Conservation (phyloP, 2,113 vertebrate species). For the Pseudonaja textilis region DNA sequence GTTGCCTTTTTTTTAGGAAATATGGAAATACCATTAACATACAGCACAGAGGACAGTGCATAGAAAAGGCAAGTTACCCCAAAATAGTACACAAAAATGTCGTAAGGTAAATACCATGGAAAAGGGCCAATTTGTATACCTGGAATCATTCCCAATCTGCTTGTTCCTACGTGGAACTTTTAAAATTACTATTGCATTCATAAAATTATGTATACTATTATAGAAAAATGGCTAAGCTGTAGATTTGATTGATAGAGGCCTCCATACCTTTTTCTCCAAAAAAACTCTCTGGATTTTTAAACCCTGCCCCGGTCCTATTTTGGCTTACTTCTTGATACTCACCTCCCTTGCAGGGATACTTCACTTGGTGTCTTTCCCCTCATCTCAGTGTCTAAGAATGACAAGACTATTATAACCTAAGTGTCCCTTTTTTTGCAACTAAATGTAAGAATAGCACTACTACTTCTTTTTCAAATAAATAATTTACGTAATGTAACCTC, state of each 20-base stretch:
- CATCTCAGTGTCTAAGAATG: neutral
- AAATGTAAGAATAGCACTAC: neutral
- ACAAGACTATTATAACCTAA: neutral
- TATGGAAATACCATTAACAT: neutral
- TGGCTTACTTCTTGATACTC: neutral
- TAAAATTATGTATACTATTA: neutral
- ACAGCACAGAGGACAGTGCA: neutral
- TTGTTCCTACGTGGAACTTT: neutral
- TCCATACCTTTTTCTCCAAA: neutral
- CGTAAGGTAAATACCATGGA: neutral
- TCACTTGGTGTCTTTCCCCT: neutral
- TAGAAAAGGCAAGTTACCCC: neutral
- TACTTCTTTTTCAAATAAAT: neutral
- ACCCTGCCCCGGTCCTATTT: neutral
- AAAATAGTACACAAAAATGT: neutral
- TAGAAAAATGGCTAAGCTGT: neutral
- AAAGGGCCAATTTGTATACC: neutral
- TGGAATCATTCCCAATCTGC: neutral
- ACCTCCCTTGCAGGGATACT: neutral
- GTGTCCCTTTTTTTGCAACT: neutral
- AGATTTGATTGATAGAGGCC: neutral
- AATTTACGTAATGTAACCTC: neutral
- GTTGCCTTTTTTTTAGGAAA: neutral
- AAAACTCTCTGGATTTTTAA: neutral
- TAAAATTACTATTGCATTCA: neutral